Conservation (phyloP, 2,113 vertebrate species). For the Hemibagrus wyckioides region DNA sequence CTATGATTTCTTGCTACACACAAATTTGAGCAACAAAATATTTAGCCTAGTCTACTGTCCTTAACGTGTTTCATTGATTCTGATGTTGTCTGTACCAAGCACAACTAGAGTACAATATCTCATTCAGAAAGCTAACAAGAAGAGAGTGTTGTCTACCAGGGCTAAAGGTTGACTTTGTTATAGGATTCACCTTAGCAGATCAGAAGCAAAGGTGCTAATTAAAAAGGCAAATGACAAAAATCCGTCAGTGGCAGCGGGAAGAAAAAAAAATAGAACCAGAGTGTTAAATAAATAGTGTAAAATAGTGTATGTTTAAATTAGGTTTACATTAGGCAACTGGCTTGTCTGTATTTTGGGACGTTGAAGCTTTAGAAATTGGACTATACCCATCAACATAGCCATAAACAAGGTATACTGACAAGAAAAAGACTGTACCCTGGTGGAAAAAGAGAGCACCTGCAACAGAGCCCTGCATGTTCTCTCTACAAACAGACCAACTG, state of each 20-base stretch:
- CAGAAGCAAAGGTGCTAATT: not conserved
- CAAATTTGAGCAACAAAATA: not conserved
- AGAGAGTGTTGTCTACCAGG: not conserved
- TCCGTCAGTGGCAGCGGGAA: not conserved
- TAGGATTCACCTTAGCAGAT: not conserved
- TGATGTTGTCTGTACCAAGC: not conserved
- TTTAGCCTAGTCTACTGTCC: not conserved
- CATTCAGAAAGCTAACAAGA: not conserved
- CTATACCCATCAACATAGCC: not conserved
- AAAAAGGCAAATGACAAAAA: not conserved
- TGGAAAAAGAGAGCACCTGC: not conserved
- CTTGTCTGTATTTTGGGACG: not conserved
- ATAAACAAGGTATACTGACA: not conserved
- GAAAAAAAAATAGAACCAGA: not conserved
- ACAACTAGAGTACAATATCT: not conserved
- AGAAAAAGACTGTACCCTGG: not conserved
- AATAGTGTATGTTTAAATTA: not conserved
- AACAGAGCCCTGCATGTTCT: not conserved
- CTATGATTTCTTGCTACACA: not conserved
- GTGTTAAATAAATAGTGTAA: not conserved
- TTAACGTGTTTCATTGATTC: not conserved
- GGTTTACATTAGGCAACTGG: not conserved
- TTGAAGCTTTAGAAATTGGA: not conserved
- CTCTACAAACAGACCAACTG: not conserved
- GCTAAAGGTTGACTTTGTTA: no score